Evolutionary conservation across 2,888 invertebrate genomes (phyloP).

Genomic region (Schizotus pectinicornis): DNA sequence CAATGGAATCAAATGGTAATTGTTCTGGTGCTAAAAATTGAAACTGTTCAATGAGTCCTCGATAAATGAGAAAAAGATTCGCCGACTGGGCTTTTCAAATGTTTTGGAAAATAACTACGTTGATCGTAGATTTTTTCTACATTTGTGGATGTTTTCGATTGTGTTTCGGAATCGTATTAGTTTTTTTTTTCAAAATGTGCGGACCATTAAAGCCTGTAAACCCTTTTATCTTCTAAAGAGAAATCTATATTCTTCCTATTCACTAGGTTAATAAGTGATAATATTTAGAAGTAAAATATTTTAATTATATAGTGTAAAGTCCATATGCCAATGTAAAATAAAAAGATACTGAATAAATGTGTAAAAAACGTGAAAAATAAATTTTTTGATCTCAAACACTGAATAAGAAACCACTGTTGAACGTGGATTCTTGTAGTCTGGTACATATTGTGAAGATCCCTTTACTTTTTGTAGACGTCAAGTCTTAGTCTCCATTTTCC

Average conservation of each 20-base stretch:
- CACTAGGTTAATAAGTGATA: constrained; percentile 47
- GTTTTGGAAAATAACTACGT: constrained; percentile 12
- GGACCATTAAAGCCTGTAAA: constrained; percentile 40
- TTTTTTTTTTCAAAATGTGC: constrained; percentile 26
- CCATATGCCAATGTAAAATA: constrained; percentile 47
- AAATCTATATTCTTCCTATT: constrained; percentile 54
- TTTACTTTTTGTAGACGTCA: too few relatives aligned
- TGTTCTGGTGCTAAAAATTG: constrained; percentile 13
- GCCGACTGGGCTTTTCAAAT: too few relatives aligned
- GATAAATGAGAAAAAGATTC: neutral
- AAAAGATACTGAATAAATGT: constrained; percentile 50
- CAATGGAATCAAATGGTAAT: too few relatives aligned
- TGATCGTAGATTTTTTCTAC: neutral
- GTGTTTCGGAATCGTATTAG: neutral
- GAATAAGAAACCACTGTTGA: too few relatives aligned
- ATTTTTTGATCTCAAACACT: neutral
- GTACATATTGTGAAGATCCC: too few relatives aligned
- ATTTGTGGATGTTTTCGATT: constrained; percentile 2
- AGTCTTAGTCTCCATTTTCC: too few relatives aligned
- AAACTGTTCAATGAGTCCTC: neutral
- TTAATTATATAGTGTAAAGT: constrained; percentile 40
- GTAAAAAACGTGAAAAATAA: constrained; percentile 20
- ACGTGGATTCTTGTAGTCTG: too few relatives aligned
- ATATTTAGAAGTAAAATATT: constrained; percentile 41
- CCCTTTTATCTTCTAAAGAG: constrained; percentile 24